These are phyloP conservation scores for Pempheris klunzingeri DNA, from an alignment of 2,797 vertebrate genomes.

Conservation along the genomic window DNA sequence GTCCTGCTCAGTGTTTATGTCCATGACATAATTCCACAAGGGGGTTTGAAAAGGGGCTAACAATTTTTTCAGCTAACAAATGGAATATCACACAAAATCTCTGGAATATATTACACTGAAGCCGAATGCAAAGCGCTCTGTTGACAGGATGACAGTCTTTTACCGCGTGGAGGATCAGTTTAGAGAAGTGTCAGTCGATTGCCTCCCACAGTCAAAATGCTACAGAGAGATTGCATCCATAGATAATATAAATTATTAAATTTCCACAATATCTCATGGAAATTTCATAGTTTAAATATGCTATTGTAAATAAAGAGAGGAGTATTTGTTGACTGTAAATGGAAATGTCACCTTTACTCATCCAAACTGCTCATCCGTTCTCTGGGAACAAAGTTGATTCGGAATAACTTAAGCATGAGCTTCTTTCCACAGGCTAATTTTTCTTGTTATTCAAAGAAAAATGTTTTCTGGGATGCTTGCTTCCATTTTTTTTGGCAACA, in stretches of 20 bases:
- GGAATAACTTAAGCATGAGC: slow-evolving; percentile 25
- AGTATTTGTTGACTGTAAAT: slow-evolving; percentile 30
- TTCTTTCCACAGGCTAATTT: slow-evolving; percentile 10
- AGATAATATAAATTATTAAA: slow-evolving; percentile 16
- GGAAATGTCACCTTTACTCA: slow-evolving; percentile 36
- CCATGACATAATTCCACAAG: slow-evolving; percentile 71
- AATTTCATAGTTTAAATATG: slow-evolving; percentile 11
- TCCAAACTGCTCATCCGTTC: slow-evolving; percentile 7
- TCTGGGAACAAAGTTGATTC: slow-evolving; percentile 37
- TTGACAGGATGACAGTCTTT: slow-evolving; percentile 37
- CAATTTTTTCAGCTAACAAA: slow-evolving; percentile 49
- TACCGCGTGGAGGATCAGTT: slow-evolving; percentile 19
- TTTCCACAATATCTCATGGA: not conserved
- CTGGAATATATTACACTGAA: slow-evolving; percentile 71
- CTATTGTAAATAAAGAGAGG: slow-evolving; percentile 15
- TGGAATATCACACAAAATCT: slow-evolving; percentile 60
- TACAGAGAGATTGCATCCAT: slow-evolving; percentile 14
- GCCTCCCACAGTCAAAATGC: slow-evolving; percentile 13
- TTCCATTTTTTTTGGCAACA: not conserved
- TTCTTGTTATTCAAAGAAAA: slow-evolving; percentile 52
- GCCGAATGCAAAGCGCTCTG: slow-evolving; percentile 35
- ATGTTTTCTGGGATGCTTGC: slow-evolving; percentile 36
- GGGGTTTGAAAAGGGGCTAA: slow-evolving; percentile 59
- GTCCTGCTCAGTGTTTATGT: slow-evolving; percentile 71
- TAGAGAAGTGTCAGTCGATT: slow-evolving; percentile 24